Evolutionary conservation across 2,888 invertebrate species (phyloP).

Genomic region (Microctonus hyperodae): DNA sequence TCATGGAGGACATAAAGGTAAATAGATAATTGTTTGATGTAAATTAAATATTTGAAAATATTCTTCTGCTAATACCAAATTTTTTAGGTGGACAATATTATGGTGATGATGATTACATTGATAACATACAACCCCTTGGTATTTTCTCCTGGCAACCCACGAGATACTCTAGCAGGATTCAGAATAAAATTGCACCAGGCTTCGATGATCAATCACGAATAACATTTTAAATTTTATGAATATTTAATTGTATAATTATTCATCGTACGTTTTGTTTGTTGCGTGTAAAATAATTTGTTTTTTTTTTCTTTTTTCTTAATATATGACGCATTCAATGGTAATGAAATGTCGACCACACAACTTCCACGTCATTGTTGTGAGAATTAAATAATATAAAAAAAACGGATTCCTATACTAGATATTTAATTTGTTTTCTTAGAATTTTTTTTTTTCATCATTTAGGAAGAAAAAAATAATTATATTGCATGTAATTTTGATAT

Average conservation of each 20-base stretch:
- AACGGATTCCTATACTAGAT: no score
- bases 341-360: not conserved
- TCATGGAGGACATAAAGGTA: conserved; percentile 32
- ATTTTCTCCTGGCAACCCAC: conserved; percentile 35
- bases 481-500: not conserved
- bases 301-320: not conserved
- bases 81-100: conserved; percentile 18
- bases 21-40: not conserved
- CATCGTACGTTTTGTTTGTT: no score
- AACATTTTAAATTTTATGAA: not conserved
- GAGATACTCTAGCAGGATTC: conserved; percentile 20
- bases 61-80: not conserved
- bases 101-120: conserved; percentile 40
- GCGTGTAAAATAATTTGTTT: not conserved
- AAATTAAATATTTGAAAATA: not conserved
- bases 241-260: not conserved
- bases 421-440: no score
- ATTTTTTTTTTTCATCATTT: not conserved
- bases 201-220: conserved; percentile 12
- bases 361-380: conserved; percentile 9
- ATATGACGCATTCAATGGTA: not conserved
- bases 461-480: not conserved
- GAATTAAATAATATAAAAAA: not conserved
- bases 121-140: conserved; percentile 41
- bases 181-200: conserved; percentile 41